phyloP scores from a whole-genome alignment of 2,797 vertebrate species.

The Muraenolepis orangiensis region DNA sequence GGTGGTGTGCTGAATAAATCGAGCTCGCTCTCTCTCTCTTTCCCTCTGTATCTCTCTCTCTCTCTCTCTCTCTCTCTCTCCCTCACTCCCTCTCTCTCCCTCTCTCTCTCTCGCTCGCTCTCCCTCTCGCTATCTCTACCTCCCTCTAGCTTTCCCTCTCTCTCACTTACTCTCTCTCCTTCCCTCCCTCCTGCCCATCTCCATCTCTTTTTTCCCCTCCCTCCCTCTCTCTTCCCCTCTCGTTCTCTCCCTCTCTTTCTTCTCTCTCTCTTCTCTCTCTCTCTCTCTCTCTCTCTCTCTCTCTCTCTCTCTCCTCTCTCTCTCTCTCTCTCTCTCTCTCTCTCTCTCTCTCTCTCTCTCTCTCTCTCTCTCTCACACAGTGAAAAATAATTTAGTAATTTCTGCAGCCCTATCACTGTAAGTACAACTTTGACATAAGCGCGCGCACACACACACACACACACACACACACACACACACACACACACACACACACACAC shows the following conservation, averaged over 20 bases:
- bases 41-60: too few relatives aligned
- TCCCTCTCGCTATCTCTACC: slow-evolving; percentile 4
- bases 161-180: neutral
- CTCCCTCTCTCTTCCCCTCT: neutral
- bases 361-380: neutral
- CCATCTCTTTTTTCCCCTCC: neutral
- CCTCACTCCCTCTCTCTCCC: neutral
- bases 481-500: slow-evolving; percentile 9
- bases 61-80: neutral
- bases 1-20: neutral
- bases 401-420: neutral
- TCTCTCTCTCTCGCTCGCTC: neutral
- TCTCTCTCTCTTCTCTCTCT: neutral
- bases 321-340: slow-evolving; percentile 29
- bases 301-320: neutral
- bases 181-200: too few relatives aligned
- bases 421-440: neutral
- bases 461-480: slow-evolving; percentile 11
- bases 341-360: neutral
- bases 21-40: neutral
- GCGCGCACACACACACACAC: slow-evolving; percentile 3
- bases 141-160: neutral
- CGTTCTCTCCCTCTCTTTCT: slow-evolving; percentile 1
- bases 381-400: neutral
- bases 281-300: neutral